Conservation (phyloP, 1,140 invertebrate genomes). For the Bradynema listronoti region DNA sequence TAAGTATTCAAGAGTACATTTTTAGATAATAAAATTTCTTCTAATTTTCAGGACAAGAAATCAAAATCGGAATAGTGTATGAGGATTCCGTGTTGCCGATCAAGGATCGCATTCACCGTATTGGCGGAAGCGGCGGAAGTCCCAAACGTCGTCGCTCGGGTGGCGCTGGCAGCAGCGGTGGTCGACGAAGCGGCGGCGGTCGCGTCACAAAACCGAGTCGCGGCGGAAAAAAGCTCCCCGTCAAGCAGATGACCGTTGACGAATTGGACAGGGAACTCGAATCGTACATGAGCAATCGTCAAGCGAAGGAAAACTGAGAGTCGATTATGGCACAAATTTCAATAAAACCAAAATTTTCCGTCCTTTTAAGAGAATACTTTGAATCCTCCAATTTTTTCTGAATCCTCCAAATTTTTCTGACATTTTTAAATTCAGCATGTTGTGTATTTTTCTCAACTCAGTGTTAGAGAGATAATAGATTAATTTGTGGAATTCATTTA, state of each 20-base stretch:
- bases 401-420: too few species aligned
- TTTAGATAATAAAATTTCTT: not conserved
- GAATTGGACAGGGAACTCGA: slow-evolving; percentile 34
- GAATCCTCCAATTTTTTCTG: too few species aligned
- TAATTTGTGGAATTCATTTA: too few species aligned
- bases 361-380: too few species aligned
- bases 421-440: too few species aligned
- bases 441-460: too few species aligned
- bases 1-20: too few species aligned
- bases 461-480: too few species aligned
- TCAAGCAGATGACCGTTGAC: slow-evolving; percentile 19
- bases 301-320: too few species aligned
- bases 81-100: slow-evolving; percentile 11
- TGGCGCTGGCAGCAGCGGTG: not conserved
- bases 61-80: slow-evolving; percentile 24
- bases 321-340: too few species aligned
- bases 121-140: slow-evolving; percentile 10
- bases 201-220: not conserved
- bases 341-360: too few species aligned
- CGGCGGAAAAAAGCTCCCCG: slow-evolving; percentile 11
- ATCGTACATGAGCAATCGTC: slow-evolving; percentile 26
- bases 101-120: slow-evolving; percentile 24
- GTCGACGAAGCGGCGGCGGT: slow-evolving; percentile 11
- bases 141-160: slow-evolving; percentile 4
- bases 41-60: slow-evolving; percentile 27